phyloP scores from a whole-genome alignment of 2,797 vertebrate genomes.

The Sebastes glaucus region DNA sequence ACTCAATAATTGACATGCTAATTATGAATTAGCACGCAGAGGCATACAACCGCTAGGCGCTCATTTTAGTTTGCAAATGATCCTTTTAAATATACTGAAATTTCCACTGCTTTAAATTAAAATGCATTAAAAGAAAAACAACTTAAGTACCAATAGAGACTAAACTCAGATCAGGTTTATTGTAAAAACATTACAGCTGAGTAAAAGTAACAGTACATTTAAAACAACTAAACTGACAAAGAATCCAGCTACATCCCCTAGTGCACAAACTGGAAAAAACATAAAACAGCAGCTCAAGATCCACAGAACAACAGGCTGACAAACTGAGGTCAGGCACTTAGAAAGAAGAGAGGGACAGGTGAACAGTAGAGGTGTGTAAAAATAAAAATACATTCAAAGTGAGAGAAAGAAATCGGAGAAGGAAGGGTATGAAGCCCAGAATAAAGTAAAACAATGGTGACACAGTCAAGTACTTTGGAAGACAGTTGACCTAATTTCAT shows the following conservation, averaged over 20 bases:
- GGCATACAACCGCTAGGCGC: too few species aligned
- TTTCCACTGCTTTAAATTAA: background rate
- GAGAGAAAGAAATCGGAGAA: background rate
- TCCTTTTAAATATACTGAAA: too few species aligned
- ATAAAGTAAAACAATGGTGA: slow-evolving; percentile 2
- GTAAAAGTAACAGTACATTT: slow-evolving; percentile 58
- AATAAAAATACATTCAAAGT: slow-evolving; percentile 38
- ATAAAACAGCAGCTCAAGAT: slow-evolving; percentile 11
- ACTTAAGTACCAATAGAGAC: background rate
- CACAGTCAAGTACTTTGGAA: slow-evolving; percentile 52
- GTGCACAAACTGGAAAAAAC: slow-evolving; percentile 32
- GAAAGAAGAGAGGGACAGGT: slow-evolving; percentile 33
- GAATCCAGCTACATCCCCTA: slow-evolving; percentile 43
- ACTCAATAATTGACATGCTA: too few species aligned
- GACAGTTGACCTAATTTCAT: slow-evolving; percentile 37
- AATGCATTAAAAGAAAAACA: background rate
- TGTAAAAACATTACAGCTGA: slow-evolving; percentile 69
- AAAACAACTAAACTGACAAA: slow-evolving; percentile 27
- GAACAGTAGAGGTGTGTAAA: background rate
- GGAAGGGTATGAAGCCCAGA: background rate
- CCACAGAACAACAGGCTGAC: slow-evolving; percentile 14
- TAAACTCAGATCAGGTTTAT: slow-evolving; percentile 63
- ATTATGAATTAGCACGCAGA: too few species aligned
- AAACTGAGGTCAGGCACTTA: slow-evolving; percentile 68
- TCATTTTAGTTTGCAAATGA: too few species aligned